Evolutionary conservation across 1,140 invertebrate species (phyloP).

Genomic region (Tachypleus tridentatus): DNA sequence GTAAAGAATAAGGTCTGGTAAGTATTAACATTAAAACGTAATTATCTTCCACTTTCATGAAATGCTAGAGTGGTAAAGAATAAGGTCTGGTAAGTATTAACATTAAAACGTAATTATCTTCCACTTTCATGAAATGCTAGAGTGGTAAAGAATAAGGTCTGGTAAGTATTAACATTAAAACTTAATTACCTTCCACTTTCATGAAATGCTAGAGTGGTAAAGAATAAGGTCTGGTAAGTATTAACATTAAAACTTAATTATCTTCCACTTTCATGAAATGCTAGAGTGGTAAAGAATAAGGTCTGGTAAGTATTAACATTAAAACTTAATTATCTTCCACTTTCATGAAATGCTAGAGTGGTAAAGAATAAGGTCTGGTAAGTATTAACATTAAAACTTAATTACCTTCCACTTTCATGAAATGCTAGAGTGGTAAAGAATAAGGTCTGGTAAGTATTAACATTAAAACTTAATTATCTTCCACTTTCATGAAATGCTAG

Average conservation of each 20-base stretch:
- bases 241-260: background rate
- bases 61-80: constrained; percentile 33
- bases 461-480: background rate
- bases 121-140: constrained; percentile 35
- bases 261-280: constrained; percentile 32
- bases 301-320: constrained; percentile 12
- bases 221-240: constrained; percentile 20
- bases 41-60: constrained; percentile 25
- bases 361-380: constrained; percentile 23
- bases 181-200: constrained; percentile 24
- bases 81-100: constrained; percentile 14
- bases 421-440: constrained; percentile 33
- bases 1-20: constrained; percentile 23
- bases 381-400: background rate
- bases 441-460: constrained; percentile 14
- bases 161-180: constrained; percentile 7
- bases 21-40: background rate
- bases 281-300: constrained; percentile 28
- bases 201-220: constrained; percentile 33
- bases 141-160: constrained; percentile 25
- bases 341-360: constrained; percentile 35
- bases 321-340: constrained; percentile 5
- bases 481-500: constrained; percentile 35
- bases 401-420: constrained; percentile 25
- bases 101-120: background rate